Conservation (phyloP, 2,797 vertebrate species). For the Intellagama lesueurii region DNA sequence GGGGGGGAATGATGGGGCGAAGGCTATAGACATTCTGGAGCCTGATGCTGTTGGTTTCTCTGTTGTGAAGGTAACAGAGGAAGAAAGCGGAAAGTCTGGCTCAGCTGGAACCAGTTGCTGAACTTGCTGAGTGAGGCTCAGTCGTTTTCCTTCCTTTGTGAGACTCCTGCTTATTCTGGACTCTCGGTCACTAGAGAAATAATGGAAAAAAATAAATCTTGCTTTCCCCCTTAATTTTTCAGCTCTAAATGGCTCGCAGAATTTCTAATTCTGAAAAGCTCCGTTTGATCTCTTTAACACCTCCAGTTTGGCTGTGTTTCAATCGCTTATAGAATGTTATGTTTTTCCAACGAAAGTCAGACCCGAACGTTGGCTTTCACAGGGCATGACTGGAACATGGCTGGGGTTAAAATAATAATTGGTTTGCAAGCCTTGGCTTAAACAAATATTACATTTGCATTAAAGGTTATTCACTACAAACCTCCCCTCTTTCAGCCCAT, state of each 20-base stretch:
- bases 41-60: slow-evolving; percentile 33
- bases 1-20: background rate
- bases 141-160: background rate
- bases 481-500: slow-evolving; percentile 18
- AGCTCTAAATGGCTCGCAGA: background rate
- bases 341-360: slow-evolving; percentile 42
- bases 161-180: slow-evolving; percentile 15
- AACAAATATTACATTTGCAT: slow-evolving; percentile 53
- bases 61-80: slow-evolving; percentile 27
- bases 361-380: slow-evolving; percentile 23
- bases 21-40: slow-evolving; percentile 43
- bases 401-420: slow-evolving; percentile 51
- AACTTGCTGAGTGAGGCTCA: slow-evolving; percentile 23
- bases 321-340: slow-evolving; percentile 16
- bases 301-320: slow-evolving; percentile 26
- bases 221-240: slow-evolving; percentile 36
- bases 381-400: slow-evolving; percentile 26
- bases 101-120: slow-evolving; percentile 32
- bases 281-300: slow-evolving; percentile 31
- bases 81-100: slow-evolving; percentile 22
- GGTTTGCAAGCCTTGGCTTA: slow-evolving; percentile 49
- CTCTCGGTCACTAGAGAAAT: slow-evolving; percentile 5
- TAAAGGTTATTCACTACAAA: slow-evolving; percentile 34
- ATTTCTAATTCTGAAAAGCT: slow-evolving; percentile 32
- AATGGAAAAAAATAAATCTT: background rate